phyloP scores from a whole-genome alignment of 2,797 vertebrate genomes.

The Pteropus rufus region DNA sequence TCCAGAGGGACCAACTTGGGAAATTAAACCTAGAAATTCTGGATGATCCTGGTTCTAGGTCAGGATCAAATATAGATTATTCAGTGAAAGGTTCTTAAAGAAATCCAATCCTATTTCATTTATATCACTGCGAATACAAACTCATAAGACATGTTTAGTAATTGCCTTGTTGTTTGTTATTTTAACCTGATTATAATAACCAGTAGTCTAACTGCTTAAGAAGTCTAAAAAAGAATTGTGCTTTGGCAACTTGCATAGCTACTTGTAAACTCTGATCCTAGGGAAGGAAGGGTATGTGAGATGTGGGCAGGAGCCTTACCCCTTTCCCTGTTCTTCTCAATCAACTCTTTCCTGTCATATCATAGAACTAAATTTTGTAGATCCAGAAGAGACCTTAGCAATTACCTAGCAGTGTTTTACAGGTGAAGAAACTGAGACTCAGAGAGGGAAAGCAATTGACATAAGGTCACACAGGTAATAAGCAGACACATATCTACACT shows the following conservation, averaged over 20 bases:
- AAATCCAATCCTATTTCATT: neutral
- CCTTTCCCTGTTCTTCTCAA: neutral
- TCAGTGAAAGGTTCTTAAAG: neutral
- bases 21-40: slow-evolving; percentile 6
- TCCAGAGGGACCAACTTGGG: neutral
- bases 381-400: neutral
- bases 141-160: neutral
- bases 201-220: neutral
- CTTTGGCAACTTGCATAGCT: neutral
- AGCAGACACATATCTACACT: neutral
- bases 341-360: neutral
- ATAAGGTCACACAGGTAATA: neutral
- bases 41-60: neutral
- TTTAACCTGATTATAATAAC: neutral
- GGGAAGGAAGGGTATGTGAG: neutral
- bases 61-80: neutral
- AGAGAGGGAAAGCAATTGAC: neutral
- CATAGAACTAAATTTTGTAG: neutral
- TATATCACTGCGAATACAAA: neutral
- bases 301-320: neutral
- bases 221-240: neutral
- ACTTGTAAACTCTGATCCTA: neutral
- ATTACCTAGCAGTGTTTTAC: neutral
- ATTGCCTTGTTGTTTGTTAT: neutral
- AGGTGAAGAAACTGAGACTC: neutral